Base-by-base conservation (phyloP, 2,113 vertebrate genomes). In the Anthoscopus minutus region DNA sequence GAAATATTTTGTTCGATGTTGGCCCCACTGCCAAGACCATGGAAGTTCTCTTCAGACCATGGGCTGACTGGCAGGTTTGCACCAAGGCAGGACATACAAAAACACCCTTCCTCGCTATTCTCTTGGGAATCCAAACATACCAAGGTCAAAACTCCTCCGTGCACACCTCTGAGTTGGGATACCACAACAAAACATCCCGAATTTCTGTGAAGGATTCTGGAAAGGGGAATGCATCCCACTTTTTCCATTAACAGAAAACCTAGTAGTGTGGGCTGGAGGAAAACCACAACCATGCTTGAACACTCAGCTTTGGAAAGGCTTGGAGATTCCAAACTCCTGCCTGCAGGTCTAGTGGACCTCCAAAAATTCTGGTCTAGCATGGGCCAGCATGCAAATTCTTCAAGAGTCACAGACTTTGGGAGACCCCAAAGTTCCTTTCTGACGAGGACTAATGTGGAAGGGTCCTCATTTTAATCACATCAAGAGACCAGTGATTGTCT, bases 81-180 rank as follows among this genome's bases (percentile, higher is more conserved):
- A 24, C 22, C 3, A 38, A 48, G 61, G 11, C 31, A 76, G 47
- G 25, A 58, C n/a, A 78, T 18, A 47, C 0, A 6, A 18, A 7
- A 15, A 13, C 44, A 27, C 38, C 28, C 33, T 64, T 60, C 31
- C 40, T 42, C 42, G 31, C 45, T 0, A 1, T 30, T 70, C 27
- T 22, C 42, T n/a, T 78, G 42, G 50, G 56, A 73, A 48, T 9
- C n/a, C 6, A 15, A 57, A 48, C 0, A 0, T n/a, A 38, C 42
- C n/a, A 78, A 45, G 37, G 56, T 19, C n/a, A 77, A 57, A 23
- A 57, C 12, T 56, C 7, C 37, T 1, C 4, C 0, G 0, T 50
- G 27, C 4, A 15, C 12, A 20, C 5, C 25, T 64, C 24, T 12
- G 64, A 37, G n/a, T 1, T 50, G 45, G n/a, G 9, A 66, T 62